Conservation (phyloP, 1,140 invertebrate genomes). For the Zaprionus davidi region DNA sequence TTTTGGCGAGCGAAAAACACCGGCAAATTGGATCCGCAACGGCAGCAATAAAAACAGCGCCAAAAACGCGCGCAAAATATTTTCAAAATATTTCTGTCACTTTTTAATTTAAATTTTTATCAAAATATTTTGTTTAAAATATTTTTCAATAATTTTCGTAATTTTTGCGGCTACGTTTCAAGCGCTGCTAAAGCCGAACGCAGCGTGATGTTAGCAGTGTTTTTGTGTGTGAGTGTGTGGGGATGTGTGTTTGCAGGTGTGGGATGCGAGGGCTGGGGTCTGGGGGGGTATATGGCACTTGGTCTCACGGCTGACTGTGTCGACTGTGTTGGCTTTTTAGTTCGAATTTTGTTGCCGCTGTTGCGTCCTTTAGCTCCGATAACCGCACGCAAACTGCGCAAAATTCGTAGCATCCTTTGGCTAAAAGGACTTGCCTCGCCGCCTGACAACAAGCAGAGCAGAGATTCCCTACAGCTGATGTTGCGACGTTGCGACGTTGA, state of each 20-base stretch:
- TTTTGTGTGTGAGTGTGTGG: background rate
- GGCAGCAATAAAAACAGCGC: constrained; percentile 12
- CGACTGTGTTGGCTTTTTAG: constrained; percentile 22
- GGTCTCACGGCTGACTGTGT: constrained; percentile 31
- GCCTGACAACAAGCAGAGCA: constrained; percentile 1
- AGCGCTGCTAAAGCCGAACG: background rate
- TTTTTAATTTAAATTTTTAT: background rate
- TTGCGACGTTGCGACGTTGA: background rate
- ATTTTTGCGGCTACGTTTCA: constrained; percentile 3
- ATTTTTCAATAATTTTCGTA: constrained; percentile 3
- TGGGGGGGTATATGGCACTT: background rate
- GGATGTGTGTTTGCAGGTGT: background rate
- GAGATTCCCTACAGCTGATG: constrained; percentile 37
- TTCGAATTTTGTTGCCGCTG: constrained; percentile 21
- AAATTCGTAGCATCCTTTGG: constrained; percentile 71
- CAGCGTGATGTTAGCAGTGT: background rate
- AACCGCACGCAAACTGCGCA: constrained; percentile 80
- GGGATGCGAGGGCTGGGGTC: background rate
- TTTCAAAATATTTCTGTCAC: background rate
- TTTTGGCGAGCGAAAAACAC: background rate
- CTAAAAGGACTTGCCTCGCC: constrained; percentile 63
- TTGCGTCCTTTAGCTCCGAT: constrained; percentile 74
- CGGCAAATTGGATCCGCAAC: constrained; percentile 3
- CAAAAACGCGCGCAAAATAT: constrained; percentile 28
- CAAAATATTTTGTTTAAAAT: background rate